A percentile compares a stretch with the other conserved stretches of the same genome.
phyloP scores from a whole-genome alignment of 2,888 invertebrate species.

The Petrophora chlorosata region DNA sequence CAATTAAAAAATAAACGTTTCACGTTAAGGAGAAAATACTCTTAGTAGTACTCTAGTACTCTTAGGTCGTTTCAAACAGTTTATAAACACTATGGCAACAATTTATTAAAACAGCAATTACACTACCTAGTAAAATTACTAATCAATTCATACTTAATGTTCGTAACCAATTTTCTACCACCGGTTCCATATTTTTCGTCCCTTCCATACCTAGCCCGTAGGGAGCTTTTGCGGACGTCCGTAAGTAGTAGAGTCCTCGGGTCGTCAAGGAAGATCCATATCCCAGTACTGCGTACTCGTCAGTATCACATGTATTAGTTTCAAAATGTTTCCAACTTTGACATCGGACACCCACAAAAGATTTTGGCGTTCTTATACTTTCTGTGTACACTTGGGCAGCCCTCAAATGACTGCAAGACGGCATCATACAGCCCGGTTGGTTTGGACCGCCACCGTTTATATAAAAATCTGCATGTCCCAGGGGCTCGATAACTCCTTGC shows the following conservation, averaged over 20 bases:
- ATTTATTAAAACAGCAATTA: constrained; percentile 23
- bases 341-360: constrained; percentile 68
- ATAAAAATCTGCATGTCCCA: constrained; percentile 90
- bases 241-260: constrained; percentile 74
- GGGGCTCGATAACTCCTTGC: constrained; percentile 77
- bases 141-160: constrained; percentile 45
- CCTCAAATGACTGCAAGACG: constrained; percentile 76
- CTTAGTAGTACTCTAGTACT: too few relatives aligned
- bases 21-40: too few relatives aligned
- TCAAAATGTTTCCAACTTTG: constrained; percentile 70
- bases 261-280: constrained; percentile 71
- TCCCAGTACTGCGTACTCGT: constrained; percentile 66
- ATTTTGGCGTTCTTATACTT: constrained; percentile 68
- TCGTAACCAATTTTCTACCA: constrained; percentile 52
- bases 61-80: too few relatives aligned
- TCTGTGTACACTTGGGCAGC: constrained; percentile 74
- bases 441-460: constrained; percentile 88
- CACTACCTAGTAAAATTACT: constrained; percentile 31
- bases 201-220: constrained; percentile 75
- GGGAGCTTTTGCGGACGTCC: constrained; percentile 64
- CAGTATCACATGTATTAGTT: constrained; percentile 61
- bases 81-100: constrained; percentile 44
- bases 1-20: neutral
- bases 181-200: constrained; percentile 47
- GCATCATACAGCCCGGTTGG: constrained; percentile 87